Evolutionary conservation across 2,888 invertebrate genomes (phyloP), one percentile per base, ranked within the genome.

Genomic region (Microplitis manilae): DNA sequence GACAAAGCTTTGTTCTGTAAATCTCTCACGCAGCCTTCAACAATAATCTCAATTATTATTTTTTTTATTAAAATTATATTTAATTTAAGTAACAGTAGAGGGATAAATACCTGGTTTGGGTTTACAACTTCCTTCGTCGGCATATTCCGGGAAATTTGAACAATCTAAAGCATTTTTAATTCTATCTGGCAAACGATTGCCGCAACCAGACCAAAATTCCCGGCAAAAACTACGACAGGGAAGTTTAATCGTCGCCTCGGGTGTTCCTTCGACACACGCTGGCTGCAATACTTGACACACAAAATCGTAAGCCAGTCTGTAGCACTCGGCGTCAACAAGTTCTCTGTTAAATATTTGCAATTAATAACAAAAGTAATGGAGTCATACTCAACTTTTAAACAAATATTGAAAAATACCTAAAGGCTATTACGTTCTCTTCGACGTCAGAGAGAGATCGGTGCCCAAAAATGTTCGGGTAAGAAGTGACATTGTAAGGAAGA

Each of bases 291-390:
- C 92, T 85, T 95, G 95, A 86, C 97, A 97, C 6, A 97, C 94
- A 86, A 97, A 97, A 86, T 97, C 96, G 90, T 96, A 96, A 0
- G 97, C 96, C 83, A 96, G 92, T 80, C 94, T 92, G 85, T 96
- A 97, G 88, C 97, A 97, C 90, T 97, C 97, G 0, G 96, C 96
- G 87, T 97, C 97, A 6, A 97, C 94, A n/a, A 97, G 90, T 88
- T 95, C 96, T 79, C 96, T 93, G 85, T 40, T 38, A 30, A 61
- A 64, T 13, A 60, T 15, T 62, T 17, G 4, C 2, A 74, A 68
- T 70, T 39, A 65, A 68, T 68, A 71, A 76, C 15, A 59, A 67
- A 67, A 71, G 71, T 41, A 0, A 73, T 59, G 38, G 38, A n/a
- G 1, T 0, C 30, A 2, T 30, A 30, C 30, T 30, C 30, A 30